Base-by-base conservation (phyloP, 2,888 invertebrate species). In the Arenicola marina region DNA sequence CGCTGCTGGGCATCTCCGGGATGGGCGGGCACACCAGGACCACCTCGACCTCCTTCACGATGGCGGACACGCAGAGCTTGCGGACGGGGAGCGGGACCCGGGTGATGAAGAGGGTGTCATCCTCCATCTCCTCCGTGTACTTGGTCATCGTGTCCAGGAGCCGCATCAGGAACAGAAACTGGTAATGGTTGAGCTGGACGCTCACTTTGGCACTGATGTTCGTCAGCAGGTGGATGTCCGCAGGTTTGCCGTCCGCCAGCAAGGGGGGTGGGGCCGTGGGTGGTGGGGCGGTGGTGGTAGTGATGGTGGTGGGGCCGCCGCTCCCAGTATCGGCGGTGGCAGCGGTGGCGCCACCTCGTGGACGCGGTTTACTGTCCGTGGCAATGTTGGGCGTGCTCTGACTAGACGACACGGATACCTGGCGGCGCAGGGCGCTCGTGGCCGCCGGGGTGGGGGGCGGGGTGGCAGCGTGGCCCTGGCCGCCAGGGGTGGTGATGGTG, bases 101-200 rank as follows among this genome's bases (percentile, higher is more conserved):
- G 31, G 51, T 4, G 51, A 67, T 59, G 44, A 34, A 46, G n/a
- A 24, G 21, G 32, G 75, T 63, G 67, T 79, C 78, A 18, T 74
- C 73, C 45, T 71, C 68, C 43, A 81, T 60, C 57, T 78, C 58
- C 34, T 78, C 78, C 15, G 72, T 73, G 63, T 76, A 78, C 4
- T 72, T 68, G 26, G 76, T 61, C 34, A 93, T 83, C 55, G 90
- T 88, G 83, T 96, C 95, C 29, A 91, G 86, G 74, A 94, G 87
- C 58, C 95, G 87, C 83, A 95, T 84, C 58, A 96, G 86, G 85
- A 96, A 95, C 73, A 95, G 86, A 84, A 91, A 91, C 85, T 96
- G 95, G 84, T 92, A 94, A 83, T 95, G 95, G 86, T 94, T 95
- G 65, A 97, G 87, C 84, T 96, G 95, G 2, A 94, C 86, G 69